Evolutionary conservation across 2,113 vertebrate genomes (phyloP).

Genomic region (Sceloporus undulatus): DNA sequence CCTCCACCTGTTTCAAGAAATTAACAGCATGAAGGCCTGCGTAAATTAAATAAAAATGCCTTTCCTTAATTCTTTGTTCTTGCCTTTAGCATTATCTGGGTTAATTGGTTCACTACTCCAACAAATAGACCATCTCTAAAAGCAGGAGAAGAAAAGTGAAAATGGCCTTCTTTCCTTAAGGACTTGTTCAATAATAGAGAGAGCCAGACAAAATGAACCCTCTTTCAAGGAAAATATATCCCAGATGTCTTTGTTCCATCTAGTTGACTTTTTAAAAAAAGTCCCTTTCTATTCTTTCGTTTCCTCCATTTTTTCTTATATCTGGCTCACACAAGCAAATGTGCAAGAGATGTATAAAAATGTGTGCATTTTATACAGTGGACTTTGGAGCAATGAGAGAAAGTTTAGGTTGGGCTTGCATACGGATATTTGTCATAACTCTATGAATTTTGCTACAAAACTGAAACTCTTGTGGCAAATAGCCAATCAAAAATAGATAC

Average conservation of each 20-base stretch:
- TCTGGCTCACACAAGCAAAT: background rate
- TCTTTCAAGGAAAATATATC: background rate
- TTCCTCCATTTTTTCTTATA: background rate
- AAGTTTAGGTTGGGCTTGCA: background rate
- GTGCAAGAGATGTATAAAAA: background rate
- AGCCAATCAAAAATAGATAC: background rate
- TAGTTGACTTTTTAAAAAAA: background rate
- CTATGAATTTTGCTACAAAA: background rate
- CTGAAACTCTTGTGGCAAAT: background rate
- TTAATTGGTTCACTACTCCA: conserved; percentile 34
- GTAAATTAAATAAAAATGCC: conserved; percentile 33
- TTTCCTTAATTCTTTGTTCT: conserved; percentile 41
- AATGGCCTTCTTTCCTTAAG: conserved; percentile 19
- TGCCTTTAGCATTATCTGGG: background rate
- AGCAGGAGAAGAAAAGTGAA: fast-evolving
- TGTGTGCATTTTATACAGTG: background rate
- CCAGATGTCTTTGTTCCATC: conserved; percentile 29
- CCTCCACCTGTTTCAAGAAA: conserved; percentile 22
- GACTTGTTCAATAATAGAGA: background rate
- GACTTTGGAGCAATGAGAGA: background rate
- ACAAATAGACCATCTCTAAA: conserved; percentile 24
- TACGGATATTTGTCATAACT: background rate
- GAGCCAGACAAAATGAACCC: background rate
- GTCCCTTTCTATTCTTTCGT: background rate
- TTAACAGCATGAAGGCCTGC: conserved; percentile 21